Conservation (phyloP, 2,888 invertebrate genomes). For the Graphium colonna region DNA sequence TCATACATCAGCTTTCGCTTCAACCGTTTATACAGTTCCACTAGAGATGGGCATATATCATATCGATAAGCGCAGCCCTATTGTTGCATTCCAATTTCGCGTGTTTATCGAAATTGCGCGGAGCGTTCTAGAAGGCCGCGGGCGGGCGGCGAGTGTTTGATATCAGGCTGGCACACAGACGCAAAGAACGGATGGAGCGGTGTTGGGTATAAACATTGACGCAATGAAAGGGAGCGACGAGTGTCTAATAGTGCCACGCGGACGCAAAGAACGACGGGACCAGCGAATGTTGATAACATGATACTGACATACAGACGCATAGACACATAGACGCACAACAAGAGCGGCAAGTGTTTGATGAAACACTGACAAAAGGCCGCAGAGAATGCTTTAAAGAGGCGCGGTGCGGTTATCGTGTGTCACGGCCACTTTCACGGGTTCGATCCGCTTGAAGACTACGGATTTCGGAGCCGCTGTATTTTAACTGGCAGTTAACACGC, state of each 20-base stretch:
- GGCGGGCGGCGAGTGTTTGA: constrained; percentile 11
- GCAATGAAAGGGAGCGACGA: too few relatives aligned
- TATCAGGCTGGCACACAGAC: background rate
- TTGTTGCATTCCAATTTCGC: constrained; percentile 3
- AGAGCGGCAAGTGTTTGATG: too few relatives aligned
- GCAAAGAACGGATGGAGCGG: background rate
- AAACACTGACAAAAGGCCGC: background rate
- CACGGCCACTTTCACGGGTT: constrained; percentile 20
- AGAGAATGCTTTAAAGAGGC: background rate
- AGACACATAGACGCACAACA: too few relatives aligned
- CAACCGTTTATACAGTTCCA: too few relatives aligned
- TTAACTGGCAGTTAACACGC: constrained; percentile 17
- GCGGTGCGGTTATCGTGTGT: constrained; percentile 1
- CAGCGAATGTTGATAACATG: too few relatives aligned
- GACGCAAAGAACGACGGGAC: too few relatives aligned
- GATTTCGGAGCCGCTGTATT: constrained; percentile 7
- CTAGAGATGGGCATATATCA: background rate
- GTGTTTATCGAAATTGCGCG: background rate
- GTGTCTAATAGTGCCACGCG: too few relatives aligned
- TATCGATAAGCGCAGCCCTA: background rate
- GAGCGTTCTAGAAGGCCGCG: background rate
- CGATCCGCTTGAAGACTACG: constrained; percentile 12
- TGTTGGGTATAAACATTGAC: too few relatives aligned
- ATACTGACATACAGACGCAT: too few relatives aligned
- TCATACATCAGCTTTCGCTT: too few relatives aligned